These are phyloP conservation scores for Habropoda laboriosa DNA, from an alignment of 1,140 invertebrate genomes.

Conservation along the genomic window DNA sequence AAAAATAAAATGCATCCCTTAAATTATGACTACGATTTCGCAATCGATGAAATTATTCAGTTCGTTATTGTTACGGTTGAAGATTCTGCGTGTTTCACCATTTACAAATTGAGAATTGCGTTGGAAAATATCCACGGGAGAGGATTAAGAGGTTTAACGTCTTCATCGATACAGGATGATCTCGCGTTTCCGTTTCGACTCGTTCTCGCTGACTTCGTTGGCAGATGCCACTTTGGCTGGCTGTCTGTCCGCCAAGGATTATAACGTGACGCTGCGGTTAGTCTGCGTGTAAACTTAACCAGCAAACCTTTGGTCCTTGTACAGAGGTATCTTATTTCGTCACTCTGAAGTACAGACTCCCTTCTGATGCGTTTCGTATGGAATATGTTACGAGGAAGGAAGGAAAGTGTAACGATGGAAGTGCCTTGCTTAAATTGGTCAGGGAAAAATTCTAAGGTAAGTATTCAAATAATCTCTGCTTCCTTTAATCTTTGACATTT, in stretches of 20 bases:
- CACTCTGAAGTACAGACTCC: slow-evolving; percentile 41
- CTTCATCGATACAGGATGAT: slow-evolving; percentile 33
- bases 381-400: slow-evolving; percentile 8
- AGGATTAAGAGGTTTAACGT: slow-evolving; percentile 27
- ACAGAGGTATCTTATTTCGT: slow-evolving; percentile 61
- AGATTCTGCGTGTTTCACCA: too few species aligned
- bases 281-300: slow-evolving; percentile 55
- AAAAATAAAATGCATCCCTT: too few species aligned
- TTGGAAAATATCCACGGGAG: too few species aligned
- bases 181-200: not conserved
- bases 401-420: not conserved
- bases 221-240: slow-evolving; percentile 3
- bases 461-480: not conserved
- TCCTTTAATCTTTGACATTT: too few species aligned
- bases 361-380: slow-evolving; percentile 40
- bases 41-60: too few species aligned
- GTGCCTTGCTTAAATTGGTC: not conserved
- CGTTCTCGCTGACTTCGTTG: not conserved
- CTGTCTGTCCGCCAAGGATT: slow-evolving; percentile 45
- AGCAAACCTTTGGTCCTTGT: slow-evolving; percentile 44
- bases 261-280: slow-evolving; percentile 63
- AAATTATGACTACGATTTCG: too few species aligned
- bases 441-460: not conserved
- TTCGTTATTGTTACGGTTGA: too few species aligned
- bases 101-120: too few species aligned